Base-by-base conservation (phyloP, 2,888 invertebrate species). In the Limulus polyphemus region DNA sequence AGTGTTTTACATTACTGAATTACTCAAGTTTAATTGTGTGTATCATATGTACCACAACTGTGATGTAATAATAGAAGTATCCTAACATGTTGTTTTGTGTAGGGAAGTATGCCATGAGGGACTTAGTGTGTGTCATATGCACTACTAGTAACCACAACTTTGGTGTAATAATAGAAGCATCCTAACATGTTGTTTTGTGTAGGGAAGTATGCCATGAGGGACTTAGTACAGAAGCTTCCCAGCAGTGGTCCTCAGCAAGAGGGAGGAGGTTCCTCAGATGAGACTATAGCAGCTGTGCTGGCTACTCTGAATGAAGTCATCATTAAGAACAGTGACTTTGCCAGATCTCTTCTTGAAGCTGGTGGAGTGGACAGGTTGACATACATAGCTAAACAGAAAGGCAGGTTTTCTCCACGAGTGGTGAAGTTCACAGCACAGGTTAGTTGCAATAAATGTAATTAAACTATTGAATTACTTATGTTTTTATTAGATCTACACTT, bases 261-360 rank as follows among this genome's bases (percentile, higher is more conserved):
- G 75, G 84, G 86, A 76, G 87, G 87, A 57, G 32, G 32, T 32
- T 91, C 93, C 32, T 94, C 95, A 1, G 97, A 98, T 77, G 97
- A 97, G 76, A 99, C 99, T 65, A 91, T 98, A 74, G 93, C 94
- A 54, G 98, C 98, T 5, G 94, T 99, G 10, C 81, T 98, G 69
- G 98, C 97, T 11, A 95, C 98, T 0, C 81, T 99, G 55, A 94
- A 95, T 78, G 95, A 97, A 78, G 93, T 95, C 14, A 91, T 97
- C 66, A 92, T 92, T 79, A 92, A 92, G 78, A 94, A 90, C 76
- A 90, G 90, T 0, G 93, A 93, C 77, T 94, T 94, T 78, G 90
- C 92, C 0, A 80, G 94, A 70, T 91, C 94, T 9, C 80, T 97
- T 62, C 79, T 95, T 61, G 91, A 93, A 73, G 90, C 92, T 12